Evolutionary conservation across 1,140 invertebrate genomes (phyloP), one percentile per base, ranked within the genome.

Genomic region (Drosophila lacertosa): DNA sequence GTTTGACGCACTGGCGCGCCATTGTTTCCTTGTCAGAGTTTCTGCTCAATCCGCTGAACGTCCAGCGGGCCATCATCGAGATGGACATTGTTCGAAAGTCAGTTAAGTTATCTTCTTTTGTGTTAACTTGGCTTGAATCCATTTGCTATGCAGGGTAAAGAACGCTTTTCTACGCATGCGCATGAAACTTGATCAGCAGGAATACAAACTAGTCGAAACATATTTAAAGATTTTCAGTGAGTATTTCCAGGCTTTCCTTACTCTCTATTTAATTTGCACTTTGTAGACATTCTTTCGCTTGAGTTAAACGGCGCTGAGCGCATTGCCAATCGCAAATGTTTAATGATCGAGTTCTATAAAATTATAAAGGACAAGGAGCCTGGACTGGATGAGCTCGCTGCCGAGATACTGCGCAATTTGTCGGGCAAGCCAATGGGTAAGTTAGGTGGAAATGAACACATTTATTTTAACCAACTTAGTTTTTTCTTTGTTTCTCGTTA

Each of bases 71-170:
- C 0, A 80, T 90, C 2, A 32, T 16, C 0, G 63, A 90, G 51
- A 62, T 60, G 39, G 84, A 84, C 1, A 71, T 90, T 9, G 76
- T 90, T 1, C 64, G 89, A 58, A 90, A 79, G 89, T 90, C 6
- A 51, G 78, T 70, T 13, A 0, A 6, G 32, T n/a, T 1, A 39
- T 2, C 15, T 22, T 20, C 9, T 10, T 4, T 7, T 1, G 11
- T 3, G 26, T 3, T 2, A 1, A 15, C n/a, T 4, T 26, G 10
- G 32, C 2, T 32, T 13, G 13, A 10, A 40, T 40, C 24, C 2
- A 44, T 33, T 2, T 0, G 6, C 6, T 16, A 20, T 44, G 0
- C 20, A 88, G 82, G 20, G 35, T 88, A 1, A 89, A 88, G 32
- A 88, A 88, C 10, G 66, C 82, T 0, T 90, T 90, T 13, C 55